These are phyloP conservation scores for Autographa gamma DNA, from an alignment of 2,888 invertebrate species.

Conservation along the genomic window DNA sequence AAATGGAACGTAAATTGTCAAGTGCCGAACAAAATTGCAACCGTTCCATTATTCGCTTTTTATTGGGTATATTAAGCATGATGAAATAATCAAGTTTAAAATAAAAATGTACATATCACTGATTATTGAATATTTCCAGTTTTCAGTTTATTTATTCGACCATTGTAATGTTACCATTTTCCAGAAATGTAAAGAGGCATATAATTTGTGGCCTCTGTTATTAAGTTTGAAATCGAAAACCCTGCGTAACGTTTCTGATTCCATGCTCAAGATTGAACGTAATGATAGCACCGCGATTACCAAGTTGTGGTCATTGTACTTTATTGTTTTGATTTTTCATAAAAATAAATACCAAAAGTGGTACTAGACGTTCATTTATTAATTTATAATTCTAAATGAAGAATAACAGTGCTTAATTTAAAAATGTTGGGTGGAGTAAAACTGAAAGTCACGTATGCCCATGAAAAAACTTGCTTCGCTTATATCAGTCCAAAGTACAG, in stretches of 20 bases:
- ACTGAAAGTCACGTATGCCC: constrained; percentile 77
- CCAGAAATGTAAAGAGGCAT: too few relatives aligned
- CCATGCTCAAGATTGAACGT: not conserved
- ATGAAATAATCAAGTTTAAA: not conserved
- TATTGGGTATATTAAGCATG: not conserved
- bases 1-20: constrained; percentile 1
- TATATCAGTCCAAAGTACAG: constrained; percentile 85
- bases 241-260: not conserved
- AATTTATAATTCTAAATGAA: constrained; percentile 16
- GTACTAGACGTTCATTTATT: constrained; percentile 10
- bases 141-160: not conserved
- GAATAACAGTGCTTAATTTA: constrained; percentile 17
- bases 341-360: constrained; percentile 33
- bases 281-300: constrained; percentile 18
- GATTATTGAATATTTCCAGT: not conserved
- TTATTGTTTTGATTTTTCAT: constrained; percentile 36
- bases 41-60: not conserved
- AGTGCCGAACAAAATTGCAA: not conserved
- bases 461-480: constrained; percentile 83
- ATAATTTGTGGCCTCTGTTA: not conserved
- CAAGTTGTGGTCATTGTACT: constrained; percentile 50
- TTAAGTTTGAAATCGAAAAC: not conserved
- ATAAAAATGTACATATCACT: not conserved
- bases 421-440: constrained; percentile 81
- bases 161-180: too few relatives aligned